phyloP scores from a whole-genome alignment of 2,113 vertebrate species.

The Chaetodon auriga region DNA sequence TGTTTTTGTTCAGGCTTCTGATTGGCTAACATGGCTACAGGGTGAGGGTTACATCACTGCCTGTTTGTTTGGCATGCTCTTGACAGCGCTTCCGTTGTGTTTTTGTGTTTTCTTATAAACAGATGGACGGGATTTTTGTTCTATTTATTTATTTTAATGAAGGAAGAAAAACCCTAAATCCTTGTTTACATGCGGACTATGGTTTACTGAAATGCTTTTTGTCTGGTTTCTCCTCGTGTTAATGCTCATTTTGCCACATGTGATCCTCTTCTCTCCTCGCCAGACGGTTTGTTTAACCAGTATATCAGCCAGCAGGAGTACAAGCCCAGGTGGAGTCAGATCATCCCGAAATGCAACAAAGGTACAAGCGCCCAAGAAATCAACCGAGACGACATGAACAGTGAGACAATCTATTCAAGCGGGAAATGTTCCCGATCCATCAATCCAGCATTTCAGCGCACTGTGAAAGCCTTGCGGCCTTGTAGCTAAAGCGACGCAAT shows the following conservation, averaged over 20 bases:
- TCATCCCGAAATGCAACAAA: constrained; percentile 98
- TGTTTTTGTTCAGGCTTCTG: no score
- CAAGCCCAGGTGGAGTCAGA: constrained; percentile 98
- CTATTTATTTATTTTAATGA: no score
- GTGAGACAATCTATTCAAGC: constrained; percentile 68
- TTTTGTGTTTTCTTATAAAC: no score
- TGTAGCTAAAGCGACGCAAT: constrained; percentile 43
- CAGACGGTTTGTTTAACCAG: constrained; percentile 98
- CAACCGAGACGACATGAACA: constrained; percentile 76
- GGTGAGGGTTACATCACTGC: no score
- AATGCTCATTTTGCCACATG: not conserved
- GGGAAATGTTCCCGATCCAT: not conserved
- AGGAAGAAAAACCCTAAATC: no score
- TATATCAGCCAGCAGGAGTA: constrained; percentile 99
- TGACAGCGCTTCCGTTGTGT: no score
- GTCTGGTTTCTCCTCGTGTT: not conserved
- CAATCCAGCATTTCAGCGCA: constrained; percentile 19
- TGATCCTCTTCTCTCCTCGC: constrained; percentile 35
- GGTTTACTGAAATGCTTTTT: not conserved
- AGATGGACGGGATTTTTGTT: no score
- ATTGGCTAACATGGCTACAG: no score
- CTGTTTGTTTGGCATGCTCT: no score
- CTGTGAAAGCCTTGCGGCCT: not conserved
- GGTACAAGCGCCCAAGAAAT: constrained; percentile 84
- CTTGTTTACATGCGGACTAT: no score